Conservation (phyloP, 2,113 vertebrate species). For the Puffinus mauretanicus region DNA sequence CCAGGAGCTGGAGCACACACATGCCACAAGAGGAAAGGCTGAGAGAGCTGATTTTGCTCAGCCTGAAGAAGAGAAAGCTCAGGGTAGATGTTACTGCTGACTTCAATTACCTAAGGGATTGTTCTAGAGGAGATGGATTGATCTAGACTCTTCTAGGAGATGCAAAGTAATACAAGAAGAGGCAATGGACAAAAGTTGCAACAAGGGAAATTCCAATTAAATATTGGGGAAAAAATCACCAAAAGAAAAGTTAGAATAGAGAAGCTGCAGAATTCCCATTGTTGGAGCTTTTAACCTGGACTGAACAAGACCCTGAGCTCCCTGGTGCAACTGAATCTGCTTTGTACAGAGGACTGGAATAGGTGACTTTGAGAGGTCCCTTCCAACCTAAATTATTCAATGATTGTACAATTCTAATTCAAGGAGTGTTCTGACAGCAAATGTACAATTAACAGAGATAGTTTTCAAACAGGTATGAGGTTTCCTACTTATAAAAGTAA, state of each 20-base stretch:
- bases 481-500: background rate
- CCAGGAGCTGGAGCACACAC: background rate
- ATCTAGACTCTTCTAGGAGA: background rate
- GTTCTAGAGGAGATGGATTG: background rate
- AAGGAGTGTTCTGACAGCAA: background rate
- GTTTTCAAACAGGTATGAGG: background rate
- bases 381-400: background rate
- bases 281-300: background rate
- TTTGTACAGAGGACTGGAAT: background rate
- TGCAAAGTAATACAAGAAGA: background rate
- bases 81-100: background rate
- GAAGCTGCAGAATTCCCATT: background rate
- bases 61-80: background rate
- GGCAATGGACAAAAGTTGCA: background rate
- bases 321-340: background rate
- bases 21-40: background rate
- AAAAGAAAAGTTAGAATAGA: background rate
- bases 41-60: background rate
- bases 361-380: background rate
- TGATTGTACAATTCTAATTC: background rate
- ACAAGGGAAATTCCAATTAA: background rate
- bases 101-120: background rate
- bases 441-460: background rate
- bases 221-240: background rate
- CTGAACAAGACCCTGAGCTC: background rate